These are phyloP conservation scores for Drosophila lutescens DNA, from an alignment of 2,888 invertebrate genomes.

Conservation along the genomic window DNA sequence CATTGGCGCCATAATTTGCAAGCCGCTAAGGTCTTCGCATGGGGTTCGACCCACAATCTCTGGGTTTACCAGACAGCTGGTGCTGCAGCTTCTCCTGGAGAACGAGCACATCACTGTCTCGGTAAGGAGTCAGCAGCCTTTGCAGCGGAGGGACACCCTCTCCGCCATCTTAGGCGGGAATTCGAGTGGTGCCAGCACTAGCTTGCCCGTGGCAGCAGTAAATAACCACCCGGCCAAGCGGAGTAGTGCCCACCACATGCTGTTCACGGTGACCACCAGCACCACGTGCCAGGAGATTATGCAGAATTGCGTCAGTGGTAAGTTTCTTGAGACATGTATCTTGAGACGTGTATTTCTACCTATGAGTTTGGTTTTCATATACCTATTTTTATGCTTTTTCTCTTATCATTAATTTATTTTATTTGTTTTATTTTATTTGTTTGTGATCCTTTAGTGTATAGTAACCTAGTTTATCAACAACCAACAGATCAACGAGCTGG, in stretches of 20 bases:
- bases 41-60: constrained; percentile 86
- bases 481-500: constrained; percentile 75
- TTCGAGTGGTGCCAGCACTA: constrained; percentile 54
- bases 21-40: constrained; percentile 50
- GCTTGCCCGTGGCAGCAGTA: constrained; percentile 74
- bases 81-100: constrained; percentile 93
- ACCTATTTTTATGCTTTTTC: not conserved
- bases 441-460: constrained; percentile 77
- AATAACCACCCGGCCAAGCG: constrained; percentile 89
- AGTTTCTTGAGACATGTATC: constrained; percentile 26
- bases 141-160: constrained; percentile 80
- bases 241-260: constrained; percentile 89
- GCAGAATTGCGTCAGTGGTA: constrained; percentile 86
- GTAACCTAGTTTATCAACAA: constrained; percentile 77
- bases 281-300: constrained; percentile 91
- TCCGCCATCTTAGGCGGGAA: constrained; percentile 59
- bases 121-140: constrained; percentile 85
- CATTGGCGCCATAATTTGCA: constrained; percentile 80
- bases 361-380: not conserved
- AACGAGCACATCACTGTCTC: constrained; percentile 93
- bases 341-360: not conserved
- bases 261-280: constrained; percentile 90
- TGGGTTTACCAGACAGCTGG: constrained; percentile 93
- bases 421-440: constrained; percentile 50
- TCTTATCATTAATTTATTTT: constrained; percentile 44